These are phyloP conservation scores for Denticeps clupeoides DNA, from an alignment of 2,797 vertebrate genomes.

Conservation along the genomic window DNA sequence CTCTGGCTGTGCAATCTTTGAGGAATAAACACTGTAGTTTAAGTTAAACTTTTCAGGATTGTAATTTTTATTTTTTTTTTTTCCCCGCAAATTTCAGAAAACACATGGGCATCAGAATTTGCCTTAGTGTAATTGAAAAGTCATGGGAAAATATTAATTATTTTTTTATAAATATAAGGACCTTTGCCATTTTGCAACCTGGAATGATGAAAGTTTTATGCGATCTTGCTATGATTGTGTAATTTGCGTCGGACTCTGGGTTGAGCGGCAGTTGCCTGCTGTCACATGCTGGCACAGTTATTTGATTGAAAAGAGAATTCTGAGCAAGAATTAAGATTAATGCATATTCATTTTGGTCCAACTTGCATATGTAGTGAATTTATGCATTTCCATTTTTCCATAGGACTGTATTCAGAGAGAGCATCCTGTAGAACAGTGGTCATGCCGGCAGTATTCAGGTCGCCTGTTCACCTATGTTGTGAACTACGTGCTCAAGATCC, in stretches of 20 bases:
- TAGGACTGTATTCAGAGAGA: constrained; percentile 95
- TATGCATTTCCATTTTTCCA: not conserved
- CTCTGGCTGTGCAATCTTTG: too few relatives aligned
- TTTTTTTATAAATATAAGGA: too few relatives aligned
- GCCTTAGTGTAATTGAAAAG: too few relatives aligned
- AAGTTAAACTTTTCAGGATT: too few relatives aligned
- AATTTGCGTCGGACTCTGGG: constrained; percentile 74
- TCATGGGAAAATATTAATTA: too few relatives aligned
- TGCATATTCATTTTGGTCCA: not conserved
- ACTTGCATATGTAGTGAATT: too few relatives aligned
- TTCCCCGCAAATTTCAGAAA: too few relatives aligned
- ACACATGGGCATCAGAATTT: too few relatives aligned
- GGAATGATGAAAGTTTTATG: too few relatives aligned
- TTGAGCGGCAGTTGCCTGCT: constrained; percentile 69
- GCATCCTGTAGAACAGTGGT: constrained; percentile 87
- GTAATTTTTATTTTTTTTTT: too few relatives aligned
- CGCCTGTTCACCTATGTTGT: constrained; percentile 95
- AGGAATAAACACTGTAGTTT: too few relatives aligned
- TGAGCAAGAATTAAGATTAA: constrained; percentile 50
- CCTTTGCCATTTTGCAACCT: too few relatives aligned
- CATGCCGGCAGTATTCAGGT: constrained; percentile 89
- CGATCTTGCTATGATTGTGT: constrained; percentile 71
- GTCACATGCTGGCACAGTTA: constrained; percentile 48
- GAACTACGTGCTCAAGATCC: constrained; percentile 94
- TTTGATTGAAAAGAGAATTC: constrained; percentile 55